Base-by-base conservation (phyloP, 2,113 vertebrate species). In the Corapipo altera region DNA sequence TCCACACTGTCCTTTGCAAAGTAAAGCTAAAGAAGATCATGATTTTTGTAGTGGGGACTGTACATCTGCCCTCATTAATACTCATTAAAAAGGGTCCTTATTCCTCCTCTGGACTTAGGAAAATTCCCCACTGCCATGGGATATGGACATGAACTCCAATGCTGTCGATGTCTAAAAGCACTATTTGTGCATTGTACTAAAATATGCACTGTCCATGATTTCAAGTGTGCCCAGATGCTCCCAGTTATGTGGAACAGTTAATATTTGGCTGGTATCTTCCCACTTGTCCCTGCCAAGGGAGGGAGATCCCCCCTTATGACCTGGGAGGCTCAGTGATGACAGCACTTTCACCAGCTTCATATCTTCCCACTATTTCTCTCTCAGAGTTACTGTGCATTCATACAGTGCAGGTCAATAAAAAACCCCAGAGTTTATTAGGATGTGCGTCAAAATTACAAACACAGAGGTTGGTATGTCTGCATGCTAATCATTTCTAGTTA, bases 401-500 rank as follows among this genome's bases (percentile, higher is more conserved):
- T 22, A 77, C 58, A 74, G 44, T 41, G 28, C 18, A 59, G 91
- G 35, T 73, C 81, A 91, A 88, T 70, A 72, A 96, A 96, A 78
- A 46, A 5, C 12, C 20, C 21, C 73, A 91, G 87, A 95, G 48
- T 73, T 95, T 96, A 91, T 93, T 89, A 90, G 88, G 75, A 67
- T 78, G 57, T 85, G 59, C 79, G 79, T 85, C 85, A 95, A 91
- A 95, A 95, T 96, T 95, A 93, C 72, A 71, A 93, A 83, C 92
- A 72, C 79, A 74, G 89, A 85, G 90, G 77, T 91, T 80, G 88
- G 89, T 93, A 71, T 67, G 83, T 74, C 62, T 30, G 74, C 59
- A 84, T 95, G 65, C 93, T 93, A 93, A 97, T 95, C 85, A 87
- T 94, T 94, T 91, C 81, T 95, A 95, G 91, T 97, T 97, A 97